Base-by-base conservation (phyloP, 2,888 invertebrate species). In the Stenoptilia bipunctidactyla region DNA sequence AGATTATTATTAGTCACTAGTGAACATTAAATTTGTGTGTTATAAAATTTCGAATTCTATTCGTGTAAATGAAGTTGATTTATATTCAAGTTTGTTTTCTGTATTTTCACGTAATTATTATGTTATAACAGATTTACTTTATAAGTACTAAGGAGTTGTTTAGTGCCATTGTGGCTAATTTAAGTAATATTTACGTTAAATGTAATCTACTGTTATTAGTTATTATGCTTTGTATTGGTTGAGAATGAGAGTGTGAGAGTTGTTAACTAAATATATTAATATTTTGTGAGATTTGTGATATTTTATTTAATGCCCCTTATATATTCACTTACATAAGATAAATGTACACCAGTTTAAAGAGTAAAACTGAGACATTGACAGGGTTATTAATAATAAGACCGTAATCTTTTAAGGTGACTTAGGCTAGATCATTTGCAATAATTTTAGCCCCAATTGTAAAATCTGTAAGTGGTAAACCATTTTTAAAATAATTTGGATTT, bases 241-340 rank as follows among this genome's bases (percentile, higher is more conserved):
- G 13, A 69, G 70, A 67, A 66, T 62, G 71, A 54, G 61, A 61
- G 60, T 61, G 73, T 59, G 60, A 66, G 63, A 66, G 58, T 58
- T 66, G 66, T 70, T 69, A 60, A 38, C 27, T 61, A 54, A 52
- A 76, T 76, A 72, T 70, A 77, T 74, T 57, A 69, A 65, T 73
- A 69, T 66, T 66, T 58, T 62, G 57, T 64, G 50, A 40, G 15
- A 41, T 42, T 39, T 34, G 40, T 40, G 38, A 43, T n/a, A n/a
- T n/a, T n/a, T n/a, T n/a, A n/a, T n/a, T n/a, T n/a, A n/a, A n/a
- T n/a, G n/a, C n/a, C n/a, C n/a, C n/a, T n/a, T n/a, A n/a, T n/a
- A n/a, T n/a, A n/a, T n/a, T n/a, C n/a, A n/a, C n/a, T n/a, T n/a
- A n/a, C n/a, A n/a, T n/a, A n/a, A n/a, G n/a, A n/a, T n/a, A n/a